Percentiles rank a stretch among this genome's conserved stretches.
Conservation (phyloP, 2,888 invertebrate genomes). For the Troides oblongomaculatus region DNA sequence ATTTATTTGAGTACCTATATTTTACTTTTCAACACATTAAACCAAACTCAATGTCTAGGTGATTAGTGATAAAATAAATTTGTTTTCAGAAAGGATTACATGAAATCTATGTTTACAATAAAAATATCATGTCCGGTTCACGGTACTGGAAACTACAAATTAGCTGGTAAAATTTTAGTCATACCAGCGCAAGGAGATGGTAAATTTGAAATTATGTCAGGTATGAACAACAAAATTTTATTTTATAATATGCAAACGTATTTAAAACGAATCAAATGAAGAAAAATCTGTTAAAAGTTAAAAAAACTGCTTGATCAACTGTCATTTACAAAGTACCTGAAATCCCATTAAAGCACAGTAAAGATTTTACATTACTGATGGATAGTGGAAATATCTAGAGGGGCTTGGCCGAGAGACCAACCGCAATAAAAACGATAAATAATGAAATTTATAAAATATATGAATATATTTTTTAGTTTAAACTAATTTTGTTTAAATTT, state of each 20-base stretch:
- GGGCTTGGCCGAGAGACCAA: too few species aligned
- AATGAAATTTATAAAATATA: too few species aligned
- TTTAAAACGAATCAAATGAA: background rate
- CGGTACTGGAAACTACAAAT: constrained; percentile 38
- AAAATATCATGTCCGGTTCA: constrained; percentile 37
- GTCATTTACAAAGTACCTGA: background rate
- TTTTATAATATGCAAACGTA: too few species aligned
- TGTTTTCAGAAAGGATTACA: constrained; percentile 36
- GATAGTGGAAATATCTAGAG: too few species aligned
- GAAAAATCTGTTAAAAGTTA: background rate
- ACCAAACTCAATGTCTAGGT: too few species aligned
- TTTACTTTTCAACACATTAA: too few species aligned
- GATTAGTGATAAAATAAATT: too few species aligned
- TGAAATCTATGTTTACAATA: constrained; percentile 33
- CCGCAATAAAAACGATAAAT: too few species aligned
- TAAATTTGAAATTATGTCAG: constrained; percentile 38
- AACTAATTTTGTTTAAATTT: constrained; percentile 29
- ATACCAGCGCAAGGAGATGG: constrained; percentile 41
- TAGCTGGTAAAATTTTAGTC: constrained; percentile 40
- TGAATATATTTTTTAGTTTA: too few species aligned
- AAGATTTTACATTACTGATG: too few species aligned
- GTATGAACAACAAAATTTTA: constrained; percentile 34
- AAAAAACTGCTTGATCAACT: background rate
- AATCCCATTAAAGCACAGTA: background rate
- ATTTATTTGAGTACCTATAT: too few species aligned